Evolutionary conservation across 2,888 invertebrate genomes (phyloP), one percentile per base, ranked within the genome.

Genomic region (Hyposoter didymator): DNA sequence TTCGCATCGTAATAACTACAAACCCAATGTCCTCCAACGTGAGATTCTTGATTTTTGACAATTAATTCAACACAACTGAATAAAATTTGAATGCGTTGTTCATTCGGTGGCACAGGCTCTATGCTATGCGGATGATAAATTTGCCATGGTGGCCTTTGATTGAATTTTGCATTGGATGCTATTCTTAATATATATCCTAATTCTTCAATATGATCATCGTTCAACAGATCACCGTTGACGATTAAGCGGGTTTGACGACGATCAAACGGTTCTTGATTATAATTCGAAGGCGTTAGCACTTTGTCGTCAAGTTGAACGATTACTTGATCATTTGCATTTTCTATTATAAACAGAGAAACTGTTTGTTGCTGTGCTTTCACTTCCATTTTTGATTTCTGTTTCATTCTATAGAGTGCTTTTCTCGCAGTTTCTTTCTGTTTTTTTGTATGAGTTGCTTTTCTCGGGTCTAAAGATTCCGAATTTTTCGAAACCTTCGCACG

Each of bases 71-170:
- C 39, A 49, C 81, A 76, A 43, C 87, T 84, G 52, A 83, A 74
- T 75, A 87, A 78, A 32, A 87, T 83, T 69, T 88, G 88, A 52
- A 87, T 72, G 47, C 87, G 84, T 72, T 79, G 59, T 47, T 78
- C 19, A 49, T 49, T 78, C 55, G 39, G 62, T n/a, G 66, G 55
- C 14, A 83, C 85, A 45, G 84, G 70, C 35, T 64, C 43, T 39
- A 87, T 87, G 32, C 45, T 66, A 19, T 78, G n/a, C 10, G 78
- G 85, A n/a, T 67, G 39, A 28, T 74, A 43, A 39, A 74, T 7
- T 14, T 43, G 14, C 35, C 35, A 74, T 17, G 35, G 73, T 17
- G 52, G 81, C 28, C 39, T 49, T 69, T 52, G 64, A n/a, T 70
- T 69, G 69, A 59, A 78, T 78, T 19, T 28, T 32, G 70, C 84